Evolutionary conservation across 1,140 invertebrate species (phyloP).

Genomic region (Andricus grossulariae): DNA sequence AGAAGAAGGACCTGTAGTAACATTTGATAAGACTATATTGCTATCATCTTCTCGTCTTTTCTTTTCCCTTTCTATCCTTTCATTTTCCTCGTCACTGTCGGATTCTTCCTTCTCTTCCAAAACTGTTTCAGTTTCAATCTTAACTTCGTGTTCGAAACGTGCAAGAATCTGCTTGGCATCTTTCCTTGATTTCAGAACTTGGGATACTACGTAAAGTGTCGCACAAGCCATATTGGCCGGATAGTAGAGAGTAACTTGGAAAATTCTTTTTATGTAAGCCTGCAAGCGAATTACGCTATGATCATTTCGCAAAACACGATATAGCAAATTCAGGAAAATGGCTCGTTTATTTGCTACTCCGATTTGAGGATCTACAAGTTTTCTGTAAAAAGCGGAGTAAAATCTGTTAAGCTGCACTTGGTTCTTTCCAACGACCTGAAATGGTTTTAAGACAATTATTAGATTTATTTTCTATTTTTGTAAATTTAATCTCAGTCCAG

Average conservation of each 20-base stretch:
- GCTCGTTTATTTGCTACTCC: conserved; percentile 85
- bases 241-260: conserved; percentile 83
- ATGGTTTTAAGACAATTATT: conserved; percentile 56
- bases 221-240: conserved; percentile 80
- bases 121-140: conserved; percentile 49
- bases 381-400: conserved; percentile 93
- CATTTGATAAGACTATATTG: conserved; percentile 66
- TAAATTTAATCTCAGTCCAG: no score
- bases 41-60: conserved; percentile 56
- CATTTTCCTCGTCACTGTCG: conserved; percentile 39
- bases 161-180: conserved; percentile 45
- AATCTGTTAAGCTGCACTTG: conserved; percentile 79
- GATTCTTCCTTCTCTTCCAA: conserved; percentile 40
- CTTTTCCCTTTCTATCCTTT: not conserved
- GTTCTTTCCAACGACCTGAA: conserved; percentile 68
- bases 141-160: conserved; percentile 8
- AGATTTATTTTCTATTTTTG: not conserved
- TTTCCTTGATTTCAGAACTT: conserved; percentile 75
- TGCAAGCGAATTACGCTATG: conserved; percentile 81
- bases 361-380: conserved; percentile 87
- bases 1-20: conserved; percentile 39
- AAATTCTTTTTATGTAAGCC: conserved; percentile 92
- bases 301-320: conserved; percentile 90
- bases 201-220: conserved; percentile 87
- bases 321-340: conserved; percentile 91